Base-by-base conservation (phyloP, 2,797 vertebrate species). In the Arrhamphus sclerolepis region DNA sequence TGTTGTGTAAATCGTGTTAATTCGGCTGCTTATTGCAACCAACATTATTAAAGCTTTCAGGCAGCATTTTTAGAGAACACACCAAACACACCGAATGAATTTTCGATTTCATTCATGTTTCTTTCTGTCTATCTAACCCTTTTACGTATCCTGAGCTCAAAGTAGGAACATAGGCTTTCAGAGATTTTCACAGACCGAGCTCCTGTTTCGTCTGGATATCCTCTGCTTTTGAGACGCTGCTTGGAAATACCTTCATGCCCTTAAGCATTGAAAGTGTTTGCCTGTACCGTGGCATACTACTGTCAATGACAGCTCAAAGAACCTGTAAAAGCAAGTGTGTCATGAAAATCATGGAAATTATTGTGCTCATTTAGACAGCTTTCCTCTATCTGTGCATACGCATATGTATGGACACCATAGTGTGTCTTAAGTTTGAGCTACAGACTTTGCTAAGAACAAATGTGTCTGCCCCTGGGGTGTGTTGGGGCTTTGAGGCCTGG, bases 121-220 rank as follows among this genome's bases (percentile, higher is more conserved):
- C 34, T 31, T 10, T 18, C 6, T 10, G 21, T 34, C 39, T 31
- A 16, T 28, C 13, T 20, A 49, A 44, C 18, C 19, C 44, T 40
- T 13, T 17, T 50, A 17, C 31, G 7, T 39, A 11, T 51, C 54
- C 19, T 16, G 4, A 56, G 26, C 42, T 61, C 21, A 51, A 43
- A 56, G 16, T 16, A 41, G 39, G 14, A 38, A 19, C 29, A 52
- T 4, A 42, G 39, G 18, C 54, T 76, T 54, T 22, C 21, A 65
- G 50, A 64, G 53, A 29, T 44, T 55, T 28, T 63, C 54, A 34
- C 29, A 22, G 28, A 7, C 26, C 20, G 1, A 18, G 50, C 38
- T 62, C 18, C 3, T 52, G 24, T 48, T 72, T 58, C 58, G 22
- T 56, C 39, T 43, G 41, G 22, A 59, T 58, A 60, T 63, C 6